Evolutionary conservation across 2,888 invertebrate genomes (phyloP).

Genomic region (Siphlonurus alternatus): DNA sequence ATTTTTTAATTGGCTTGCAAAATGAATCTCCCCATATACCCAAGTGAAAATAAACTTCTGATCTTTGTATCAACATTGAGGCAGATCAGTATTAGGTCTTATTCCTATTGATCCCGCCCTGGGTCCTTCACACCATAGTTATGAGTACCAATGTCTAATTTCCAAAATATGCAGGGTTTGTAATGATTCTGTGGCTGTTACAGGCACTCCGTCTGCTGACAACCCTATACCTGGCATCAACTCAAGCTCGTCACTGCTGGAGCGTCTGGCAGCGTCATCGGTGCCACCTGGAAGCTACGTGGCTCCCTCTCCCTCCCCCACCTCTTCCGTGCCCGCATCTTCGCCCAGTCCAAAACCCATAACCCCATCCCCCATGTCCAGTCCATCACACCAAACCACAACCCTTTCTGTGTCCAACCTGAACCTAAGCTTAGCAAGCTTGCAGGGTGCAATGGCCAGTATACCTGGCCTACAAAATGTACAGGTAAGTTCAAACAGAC

Average conservation of each 20-base stretch:
- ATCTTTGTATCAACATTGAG: no score
- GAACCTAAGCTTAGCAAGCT: constrained; percentile 44
- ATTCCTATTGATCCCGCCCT: no score
- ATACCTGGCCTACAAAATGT: constrained; percentile 62
- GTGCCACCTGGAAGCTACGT: constrained; percentile 5
- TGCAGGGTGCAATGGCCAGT: constrained; percentile 30
- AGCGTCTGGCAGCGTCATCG: constrained; percentile 32
- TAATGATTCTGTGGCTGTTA: no score
- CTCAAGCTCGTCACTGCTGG: constrained; percentile 27
- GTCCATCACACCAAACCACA: constrained; percentile 26
- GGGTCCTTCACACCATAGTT: no score
- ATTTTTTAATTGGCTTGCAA: no score
- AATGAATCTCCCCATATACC: no score
- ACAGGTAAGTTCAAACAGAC: constrained; percentile 30
- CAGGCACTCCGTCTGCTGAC: constrained; percentile 39
- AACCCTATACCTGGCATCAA: constrained; percentile 34
- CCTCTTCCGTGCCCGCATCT: background rate
- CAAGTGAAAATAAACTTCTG: no score
- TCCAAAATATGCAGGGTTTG: no score
- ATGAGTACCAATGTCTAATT: no score
- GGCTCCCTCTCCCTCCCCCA: constrained; percentile 5
- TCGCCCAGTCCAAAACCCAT: constrained; percentile 10
- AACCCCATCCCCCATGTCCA: constrained; percentile 31
- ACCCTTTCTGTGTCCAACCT: constrained; percentile 2
- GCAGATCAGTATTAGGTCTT: no score